These are phyloP conservation scores for Platyura marginata DNA, from an alignment of 1,140 invertebrate genomes.

Conservation along the genomic window DNA sequence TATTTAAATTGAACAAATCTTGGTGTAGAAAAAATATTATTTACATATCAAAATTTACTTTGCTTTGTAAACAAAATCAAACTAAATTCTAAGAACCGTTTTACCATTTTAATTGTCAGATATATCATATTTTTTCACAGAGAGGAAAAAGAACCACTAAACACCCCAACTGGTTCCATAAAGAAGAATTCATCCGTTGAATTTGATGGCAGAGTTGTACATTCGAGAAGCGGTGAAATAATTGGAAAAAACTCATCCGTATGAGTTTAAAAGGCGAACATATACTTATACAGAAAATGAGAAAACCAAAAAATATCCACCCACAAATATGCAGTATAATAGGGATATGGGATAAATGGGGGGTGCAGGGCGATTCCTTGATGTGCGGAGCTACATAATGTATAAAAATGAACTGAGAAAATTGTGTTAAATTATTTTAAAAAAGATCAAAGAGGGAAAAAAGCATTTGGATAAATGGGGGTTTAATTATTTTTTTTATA, in stretches of 20 bases:
- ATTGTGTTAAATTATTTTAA: too few relatives aligned
- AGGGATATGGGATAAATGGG: too few relatives aligned
- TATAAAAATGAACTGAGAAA: too few relatives aligned
- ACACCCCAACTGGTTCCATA: slow-evolving; percentile 40
- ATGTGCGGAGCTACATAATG: too few relatives aligned
- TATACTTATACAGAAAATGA: too few relatives aligned
- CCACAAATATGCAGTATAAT: too few relatives aligned
- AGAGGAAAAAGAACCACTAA: slow-evolving; percentile 65
- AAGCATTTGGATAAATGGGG: too few relatives aligned
- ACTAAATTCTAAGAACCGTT: neutral
- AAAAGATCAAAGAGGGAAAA: too few relatives aligned
- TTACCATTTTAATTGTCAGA: neutral
- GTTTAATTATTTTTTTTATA: too few relatives aligned
- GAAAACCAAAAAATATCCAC: too few relatives aligned
- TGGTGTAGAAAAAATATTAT: neutral
- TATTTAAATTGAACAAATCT: neutral
- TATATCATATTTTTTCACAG: slow-evolving; percentile 27
- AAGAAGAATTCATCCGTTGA: slow-evolving; percentile 59
- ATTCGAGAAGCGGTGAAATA: slow-evolving; percentile 57
- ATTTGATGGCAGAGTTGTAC: slow-evolving; percentile 58
- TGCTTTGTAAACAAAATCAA: neutral
- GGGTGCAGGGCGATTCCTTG: too few relatives aligned
- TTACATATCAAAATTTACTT: neutral
- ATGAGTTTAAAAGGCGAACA: too few relatives aligned
- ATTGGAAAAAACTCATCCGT: slow-evolving; percentile 72